Percentiles rank a stretch among this genome's conserved stretches.
Conservation (phyloP, 2,797 vertebrate genomes). For the Scomberomorus guttatus region DNA sequence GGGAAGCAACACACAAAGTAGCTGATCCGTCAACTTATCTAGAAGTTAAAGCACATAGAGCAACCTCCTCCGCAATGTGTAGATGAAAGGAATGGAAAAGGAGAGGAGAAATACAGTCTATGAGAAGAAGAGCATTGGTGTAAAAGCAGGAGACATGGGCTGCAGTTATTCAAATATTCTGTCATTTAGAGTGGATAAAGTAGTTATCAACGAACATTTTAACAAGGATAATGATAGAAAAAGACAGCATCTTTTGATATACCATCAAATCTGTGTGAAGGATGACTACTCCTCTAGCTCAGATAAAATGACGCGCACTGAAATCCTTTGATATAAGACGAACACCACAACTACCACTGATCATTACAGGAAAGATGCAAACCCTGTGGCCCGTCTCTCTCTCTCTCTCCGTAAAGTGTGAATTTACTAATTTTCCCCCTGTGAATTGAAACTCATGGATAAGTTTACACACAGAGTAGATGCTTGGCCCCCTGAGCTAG, state of each 20-base stretch:
- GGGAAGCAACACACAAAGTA: conserved; percentile 13
- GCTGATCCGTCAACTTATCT: conserved; percentile 36
- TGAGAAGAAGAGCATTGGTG: conserved; percentile 6
- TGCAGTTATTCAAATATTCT: conserved; percentile 11
- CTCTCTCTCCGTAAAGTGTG: conserved; percentile 21
- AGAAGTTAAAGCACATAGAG: conserved; percentile 38
- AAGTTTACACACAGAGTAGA: conserved; percentile 32
- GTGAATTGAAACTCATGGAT: conserved; percentile 42
- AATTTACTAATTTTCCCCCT: conserved; percentile 45
- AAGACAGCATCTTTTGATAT: conserved; percentile 1
- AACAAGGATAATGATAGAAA: conserved; percentile 11
- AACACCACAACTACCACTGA: conserved; percentile 12
- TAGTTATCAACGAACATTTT: not conserved
- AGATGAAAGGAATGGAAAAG: conserved; percentile 7
- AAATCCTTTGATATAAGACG: conserved; percentile 1
- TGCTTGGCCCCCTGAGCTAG: conserved; percentile 1
- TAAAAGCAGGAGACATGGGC: not conserved
- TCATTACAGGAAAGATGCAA: conserved; percentile 5
- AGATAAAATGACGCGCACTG: conserved; percentile 7
- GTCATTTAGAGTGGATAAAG: conserved; percentile 19
- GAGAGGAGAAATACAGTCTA: not conserved
- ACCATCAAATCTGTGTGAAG: not conserved
- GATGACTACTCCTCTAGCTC: conserved; percentile 19
- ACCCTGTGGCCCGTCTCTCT: not conserved
- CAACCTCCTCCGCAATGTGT: conserved; percentile 12